These are phyloP conservation scores for Aleiodes leptofemur DNA, from an alignment of 2,888 invertebrate species.

Conservation along the genomic window DNA sequence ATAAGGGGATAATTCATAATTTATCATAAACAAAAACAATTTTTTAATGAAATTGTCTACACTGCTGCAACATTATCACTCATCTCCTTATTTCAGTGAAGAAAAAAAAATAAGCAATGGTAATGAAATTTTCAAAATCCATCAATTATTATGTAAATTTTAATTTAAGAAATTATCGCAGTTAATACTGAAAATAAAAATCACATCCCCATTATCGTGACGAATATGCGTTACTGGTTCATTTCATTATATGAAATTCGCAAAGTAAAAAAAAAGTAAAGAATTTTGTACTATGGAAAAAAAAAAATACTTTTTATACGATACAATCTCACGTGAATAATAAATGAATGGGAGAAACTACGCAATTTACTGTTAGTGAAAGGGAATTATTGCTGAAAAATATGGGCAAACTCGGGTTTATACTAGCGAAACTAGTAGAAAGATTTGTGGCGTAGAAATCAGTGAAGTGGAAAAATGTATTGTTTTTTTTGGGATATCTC, in stretches of 20 bases:
- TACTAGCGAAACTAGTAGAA: conserved; percentile 5
- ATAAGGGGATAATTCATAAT: too few species aligned
- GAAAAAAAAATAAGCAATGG: too few species aligned
- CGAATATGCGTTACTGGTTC: conserved; percentile 1
- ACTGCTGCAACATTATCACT: neutral
- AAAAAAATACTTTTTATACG: conserved; percentile 25
- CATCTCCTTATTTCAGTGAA: conserved; percentile 4
- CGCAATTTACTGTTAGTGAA: conserved; percentile 20
- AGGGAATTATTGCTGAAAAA: neutral
- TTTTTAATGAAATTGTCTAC: too few species aligned
- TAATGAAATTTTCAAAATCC: too few species aligned
- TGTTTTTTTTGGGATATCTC: too few species aligned
- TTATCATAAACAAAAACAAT: too few species aligned
- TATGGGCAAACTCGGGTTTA: conserved; percentile 1
- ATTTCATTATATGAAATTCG: conserved; percentile 31
- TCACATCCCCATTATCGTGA: conserved; percentile 27
- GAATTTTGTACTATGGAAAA: conserved; percentile 28
- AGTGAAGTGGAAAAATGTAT: too few species aligned
- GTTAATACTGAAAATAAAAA: neutral
- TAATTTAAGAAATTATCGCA: neutral
- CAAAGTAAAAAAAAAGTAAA: conserved; percentile 4
- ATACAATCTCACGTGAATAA: conserved; percentile 2
- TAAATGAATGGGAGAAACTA: conserved; percentile 4
- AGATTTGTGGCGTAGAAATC: conserved; percentile 2
- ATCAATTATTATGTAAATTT: too few species aligned